Evolutionary conservation across 2,797 vertebrate genomes (phyloP).

Genomic region (Mus minutoides): DNA sequence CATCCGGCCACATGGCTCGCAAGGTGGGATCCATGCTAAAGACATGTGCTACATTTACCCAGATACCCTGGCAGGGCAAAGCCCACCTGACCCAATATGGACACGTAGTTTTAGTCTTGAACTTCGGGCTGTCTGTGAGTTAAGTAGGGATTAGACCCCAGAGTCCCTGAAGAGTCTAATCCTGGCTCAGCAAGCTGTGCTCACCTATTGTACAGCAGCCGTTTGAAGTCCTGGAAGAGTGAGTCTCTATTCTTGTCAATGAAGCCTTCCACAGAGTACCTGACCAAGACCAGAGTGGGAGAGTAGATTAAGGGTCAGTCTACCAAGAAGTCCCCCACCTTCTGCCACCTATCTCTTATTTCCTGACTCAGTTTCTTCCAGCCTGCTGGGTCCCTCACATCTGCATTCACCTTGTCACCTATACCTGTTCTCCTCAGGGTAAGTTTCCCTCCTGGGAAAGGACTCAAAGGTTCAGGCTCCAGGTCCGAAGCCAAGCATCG

Average conservation of each 20-base stretch:
- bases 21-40: slow-evolving; percentile 90
- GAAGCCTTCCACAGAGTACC: slow-evolving; percentile 96
- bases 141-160: background rate
- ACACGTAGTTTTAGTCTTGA: background rate
- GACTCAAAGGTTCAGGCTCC: background rate
- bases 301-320: background rate
- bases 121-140: background rate
- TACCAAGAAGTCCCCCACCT: background rate
- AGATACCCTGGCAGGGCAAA: background rate
- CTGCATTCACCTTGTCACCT: background rate
- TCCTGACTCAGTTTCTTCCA: background rate
- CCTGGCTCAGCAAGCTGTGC: no score
- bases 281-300: slow-evolving; percentile 72
- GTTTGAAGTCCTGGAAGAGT: slow-evolving; percentile 97
- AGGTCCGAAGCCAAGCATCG: background rate
- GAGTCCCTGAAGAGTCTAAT: background rate
- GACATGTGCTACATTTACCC: background rate
- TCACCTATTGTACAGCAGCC: slow-evolving; percentile 95
- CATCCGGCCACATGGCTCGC: slow-evolving; percentile 96
- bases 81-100: background rate
- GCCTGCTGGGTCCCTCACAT: background rate
- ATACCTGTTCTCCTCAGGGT: background rate
- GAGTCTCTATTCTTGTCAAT: slow-evolving; percentile 96
- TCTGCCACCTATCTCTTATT: background rate
- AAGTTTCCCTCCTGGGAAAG: background rate